A percentile compares a stretch with the other conserved stretches of the same genome.
Evolutionary conservation across 1,140 invertebrate genomes (phyloP).

Genomic region (Drusus annulatus): DNA sequence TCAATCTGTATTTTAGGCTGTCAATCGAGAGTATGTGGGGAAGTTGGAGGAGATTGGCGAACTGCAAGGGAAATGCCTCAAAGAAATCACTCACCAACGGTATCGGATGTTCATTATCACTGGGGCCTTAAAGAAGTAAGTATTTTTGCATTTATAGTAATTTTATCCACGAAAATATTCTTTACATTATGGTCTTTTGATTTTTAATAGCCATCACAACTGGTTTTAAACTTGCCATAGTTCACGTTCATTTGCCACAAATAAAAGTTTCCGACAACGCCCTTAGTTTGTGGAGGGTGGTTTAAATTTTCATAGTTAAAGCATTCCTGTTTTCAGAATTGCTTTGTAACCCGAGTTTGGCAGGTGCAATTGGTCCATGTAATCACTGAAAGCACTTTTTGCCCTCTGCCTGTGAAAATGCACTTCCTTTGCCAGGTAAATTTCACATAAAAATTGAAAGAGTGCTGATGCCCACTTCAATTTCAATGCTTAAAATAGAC

Average conservation of each 20-base stretch:
- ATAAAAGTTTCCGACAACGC: neutral
- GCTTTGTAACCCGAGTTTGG: too few relatives aligned
- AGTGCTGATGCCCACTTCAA: too few relatives aligned
- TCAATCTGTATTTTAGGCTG: conserved; percentile 72
- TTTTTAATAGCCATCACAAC: neutral
- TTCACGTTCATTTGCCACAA: neutral
- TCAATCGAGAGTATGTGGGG: conserved; percentile 87
- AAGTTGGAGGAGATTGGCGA: conserved; percentile 88
- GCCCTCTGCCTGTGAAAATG: too few relatives aligned
- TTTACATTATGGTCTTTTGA: neutral
- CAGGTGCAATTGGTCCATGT: too few relatives aligned
- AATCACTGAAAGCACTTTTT: too few relatives aligned
- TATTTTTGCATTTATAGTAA: neutral
- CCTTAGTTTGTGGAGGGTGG: too few relatives aligned
- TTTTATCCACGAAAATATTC: too few relatives aligned
- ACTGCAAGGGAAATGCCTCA: conserved; percentile 90
- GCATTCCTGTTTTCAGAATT: too few relatives aligned
- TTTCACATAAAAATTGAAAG: too few relatives aligned
- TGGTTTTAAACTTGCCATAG: neutral
- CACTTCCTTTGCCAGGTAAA: too few relatives aligned
- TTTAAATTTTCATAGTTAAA: too few relatives aligned
- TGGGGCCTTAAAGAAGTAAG: conserved; percentile 84
- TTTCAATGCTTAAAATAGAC: too few relatives aligned
- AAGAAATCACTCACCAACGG: conserved; percentile 90
- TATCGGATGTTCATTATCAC: conserved; percentile 89